Evolutionary conservation across 1,140 invertebrate genomes (phyloP), one percentile per base, ranked within the genome.

Genomic region (Panagrolaimus sp.): DNA sequence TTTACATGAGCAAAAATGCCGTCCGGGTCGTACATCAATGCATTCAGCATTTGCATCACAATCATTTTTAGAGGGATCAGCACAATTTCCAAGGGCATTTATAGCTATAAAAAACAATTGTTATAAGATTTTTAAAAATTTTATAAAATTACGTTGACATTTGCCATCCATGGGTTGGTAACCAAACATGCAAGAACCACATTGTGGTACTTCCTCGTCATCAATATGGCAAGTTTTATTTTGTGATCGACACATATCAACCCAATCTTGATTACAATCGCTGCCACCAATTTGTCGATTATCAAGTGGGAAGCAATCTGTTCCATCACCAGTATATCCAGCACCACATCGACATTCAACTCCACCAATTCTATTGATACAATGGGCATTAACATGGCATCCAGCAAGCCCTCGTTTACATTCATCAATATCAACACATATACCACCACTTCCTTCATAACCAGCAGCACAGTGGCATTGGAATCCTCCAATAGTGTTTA

Each of bases 311-410:
- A n/a, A 43, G 70, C 65, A 74, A 70, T 67, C 48, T 3, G 64
- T 72, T 68, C 92, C 92, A 82, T 93, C 88, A 53, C 92, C 92
- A 44, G 86, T 85, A 84, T 91, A 94, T 13, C 92, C 92, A 9
- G 88, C 85, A 38, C 87, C 86, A 85, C 92, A 96, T 9, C 87
- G 84, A 83, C 92, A 96, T 63, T 88, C 87, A 84, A 91, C 93
- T 68, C 89, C 90, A 47, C 92, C 92, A 69, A 88, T 87, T 46
- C 90, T 90, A 85, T 95, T 95, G 70, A 89, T 87, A 85, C 92
- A 95, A 44, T 87, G 87, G 5, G 92, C 91, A 67, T 76, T 79
- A 16, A 43, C 46, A 51, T 79, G 76, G 61, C 78, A 79, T 8
- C 68, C 70, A 27, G 77, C 68, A 27, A 68, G 67, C 9, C 74